A percentile compares a stretch with the other conserved stretches of the same genome.
Conservation (phyloP, 2,113 vertebrate genomes). For the Sclerurus mexicanus region DNA sequence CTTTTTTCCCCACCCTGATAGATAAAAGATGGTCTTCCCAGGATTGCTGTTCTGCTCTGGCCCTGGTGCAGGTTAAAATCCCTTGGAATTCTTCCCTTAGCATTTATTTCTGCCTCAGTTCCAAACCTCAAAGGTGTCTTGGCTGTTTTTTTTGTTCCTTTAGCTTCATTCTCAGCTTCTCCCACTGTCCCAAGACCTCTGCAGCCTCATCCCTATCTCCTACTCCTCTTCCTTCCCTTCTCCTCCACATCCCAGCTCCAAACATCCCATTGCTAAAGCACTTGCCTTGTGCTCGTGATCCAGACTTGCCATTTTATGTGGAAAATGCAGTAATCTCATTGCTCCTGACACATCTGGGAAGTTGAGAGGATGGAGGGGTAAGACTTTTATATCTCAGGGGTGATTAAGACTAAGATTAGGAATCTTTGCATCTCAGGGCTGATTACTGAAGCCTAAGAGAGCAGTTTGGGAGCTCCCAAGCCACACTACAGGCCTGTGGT, state of each 20-base stretch:
- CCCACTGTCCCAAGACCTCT: accelerated
- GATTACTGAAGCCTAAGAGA: background rate
- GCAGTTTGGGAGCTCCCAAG: background rate
- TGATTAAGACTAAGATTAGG: background rate
- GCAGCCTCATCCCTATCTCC: background rate
- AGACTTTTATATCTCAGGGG: background rate
- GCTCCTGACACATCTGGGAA: background rate
- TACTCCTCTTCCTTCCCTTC: background rate
- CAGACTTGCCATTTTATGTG: background rate
- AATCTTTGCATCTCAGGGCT: background rate
- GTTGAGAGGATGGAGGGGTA: background rate
- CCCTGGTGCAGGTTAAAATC: background rate
- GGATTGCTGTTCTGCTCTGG: background rate
- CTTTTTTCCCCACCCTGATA: background rate
- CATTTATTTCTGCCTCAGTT: background rate
- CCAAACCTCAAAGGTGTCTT: background rate
- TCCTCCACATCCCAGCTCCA: background rate
- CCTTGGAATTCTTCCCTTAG: background rate
- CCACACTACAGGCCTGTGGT: background rate
- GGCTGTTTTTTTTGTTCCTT: background rate
- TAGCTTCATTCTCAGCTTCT: background rate
- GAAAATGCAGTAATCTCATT: background rate
- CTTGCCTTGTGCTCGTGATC: background rate
- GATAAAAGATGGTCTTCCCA: background rate
- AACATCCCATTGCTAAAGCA: background rate